A percentile compares a stretch with the other conserved stretches of the same genome.
Evolutionary conservation across 2,888 invertebrate species (phyloP).

Genomic region (Drosophila mayaguana): DNA sequence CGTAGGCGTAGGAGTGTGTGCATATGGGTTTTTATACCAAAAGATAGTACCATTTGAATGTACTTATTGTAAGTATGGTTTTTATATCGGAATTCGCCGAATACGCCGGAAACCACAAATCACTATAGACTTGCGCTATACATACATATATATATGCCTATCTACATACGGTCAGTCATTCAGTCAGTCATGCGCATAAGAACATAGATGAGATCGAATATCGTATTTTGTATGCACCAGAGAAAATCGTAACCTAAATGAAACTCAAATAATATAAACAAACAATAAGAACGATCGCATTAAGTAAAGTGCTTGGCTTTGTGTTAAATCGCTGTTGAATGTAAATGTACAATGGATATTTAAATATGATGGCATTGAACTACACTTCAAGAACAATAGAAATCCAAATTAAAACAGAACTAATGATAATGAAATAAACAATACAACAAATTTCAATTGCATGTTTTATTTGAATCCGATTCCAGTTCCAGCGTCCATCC

Average conservation of each 20-base stretch:
- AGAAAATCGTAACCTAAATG: conserved; percentile 31
- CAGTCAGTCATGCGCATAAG: conserved; percentile 16
- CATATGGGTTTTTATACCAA: conserved; percentile 17
- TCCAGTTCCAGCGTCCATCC: background rate
- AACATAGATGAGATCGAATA: conserved; percentile 33
- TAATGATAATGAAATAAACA: conserved; percentile 55
- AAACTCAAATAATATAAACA: conserved; percentile 38
- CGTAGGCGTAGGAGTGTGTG: conserved; percentile 45
- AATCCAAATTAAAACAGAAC: conserved; percentile 45
- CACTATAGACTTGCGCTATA: conserved; percentile 24
- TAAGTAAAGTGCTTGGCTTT: conserved; percentile 84
- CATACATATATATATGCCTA: conserved; percentile 8
- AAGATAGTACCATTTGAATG: conserved; percentile 18
- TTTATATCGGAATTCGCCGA: background rate
- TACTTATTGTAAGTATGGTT: conserved; percentile 39
- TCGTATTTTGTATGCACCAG: conserved; percentile 30
- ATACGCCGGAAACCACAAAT: conserved; percentile 19
- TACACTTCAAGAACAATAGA: conserved; percentile 30
- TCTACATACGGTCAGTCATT: conserved; percentile 1
- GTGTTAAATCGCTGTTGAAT: conserved; percentile 85
- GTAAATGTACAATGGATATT: conserved; percentile 80
- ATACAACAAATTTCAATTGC: conserved; percentile 48
- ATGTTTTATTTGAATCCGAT: conserved; percentile 24
- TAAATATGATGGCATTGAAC: conserved; percentile 46
- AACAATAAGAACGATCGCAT: conserved; percentile 4